Evolutionary conservation across 2,888 invertebrate genomes (phyloP).

Genomic region (Nomada ruficornis): DNA sequence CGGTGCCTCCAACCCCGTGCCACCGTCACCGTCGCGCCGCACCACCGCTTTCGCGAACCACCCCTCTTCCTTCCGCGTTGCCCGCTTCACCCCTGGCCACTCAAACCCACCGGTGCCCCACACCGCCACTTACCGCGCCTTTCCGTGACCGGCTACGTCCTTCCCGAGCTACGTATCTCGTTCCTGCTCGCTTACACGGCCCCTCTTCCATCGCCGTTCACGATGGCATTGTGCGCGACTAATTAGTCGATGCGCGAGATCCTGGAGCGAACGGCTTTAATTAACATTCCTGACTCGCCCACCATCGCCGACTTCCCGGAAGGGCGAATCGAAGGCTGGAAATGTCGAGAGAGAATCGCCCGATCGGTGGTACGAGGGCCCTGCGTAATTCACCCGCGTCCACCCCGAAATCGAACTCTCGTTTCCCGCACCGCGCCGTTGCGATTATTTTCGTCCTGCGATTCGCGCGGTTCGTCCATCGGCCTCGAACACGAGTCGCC

Average conservation of each 20-base stretch:
- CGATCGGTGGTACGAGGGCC: conserved; percentile 70
- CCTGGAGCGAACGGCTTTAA: conserved; percentile 83
- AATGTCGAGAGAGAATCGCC: conserved; percentile 80
- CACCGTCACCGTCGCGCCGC: not conserved
- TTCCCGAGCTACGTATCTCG: conserved; percentile 50
- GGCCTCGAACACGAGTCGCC: conserved; percentile 60
- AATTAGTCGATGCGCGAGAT: conserved; percentile 84
- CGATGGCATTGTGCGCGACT: conserved; percentile 82
- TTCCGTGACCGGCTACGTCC: conserved; percentile 56
- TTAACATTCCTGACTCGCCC: conserved; percentile 83
- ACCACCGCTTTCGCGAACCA: not conserved
- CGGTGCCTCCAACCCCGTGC: conserved; percentile 16
- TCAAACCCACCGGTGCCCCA: not conserved
- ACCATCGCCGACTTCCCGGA: conserved; percentile 76
- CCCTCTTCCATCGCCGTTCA: conserved; percentile 71
- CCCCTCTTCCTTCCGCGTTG: conserved; percentile 30
- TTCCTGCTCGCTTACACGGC: conserved; percentile 48
- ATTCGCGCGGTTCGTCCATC: conserved; percentile 35
- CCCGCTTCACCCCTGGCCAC: conserved; percentile 20
- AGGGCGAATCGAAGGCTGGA: conserved; percentile 82
- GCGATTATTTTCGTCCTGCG: not conserved
- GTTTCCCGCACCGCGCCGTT: conserved; percentile 20
- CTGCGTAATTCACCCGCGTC: conserved; percentile 53
- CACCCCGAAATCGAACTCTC: conserved; percentile 74
- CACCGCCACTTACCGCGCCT: conserved; percentile 52